These are phyloP conservation scores for Melieria crassipennis DNA, from an alignment of 2,888 invertebrate genomes.

Conservation along the genomic window DNA sequence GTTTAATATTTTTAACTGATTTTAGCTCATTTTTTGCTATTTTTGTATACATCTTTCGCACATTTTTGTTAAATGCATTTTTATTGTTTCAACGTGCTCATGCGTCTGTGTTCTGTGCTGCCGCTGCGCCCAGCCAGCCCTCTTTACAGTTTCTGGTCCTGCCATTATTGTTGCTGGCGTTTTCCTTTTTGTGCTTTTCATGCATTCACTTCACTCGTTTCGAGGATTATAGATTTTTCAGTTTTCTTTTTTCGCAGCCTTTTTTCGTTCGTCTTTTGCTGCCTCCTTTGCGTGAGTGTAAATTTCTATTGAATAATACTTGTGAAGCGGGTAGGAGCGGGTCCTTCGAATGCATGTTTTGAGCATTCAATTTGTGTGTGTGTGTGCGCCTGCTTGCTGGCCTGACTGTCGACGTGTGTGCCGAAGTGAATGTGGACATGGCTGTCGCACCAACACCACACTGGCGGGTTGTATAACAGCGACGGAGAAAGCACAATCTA, in stretches of 20 bases:
- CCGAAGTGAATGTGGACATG: background rate
- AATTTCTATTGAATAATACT: constrained; percentile 30
- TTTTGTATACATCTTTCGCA: background rate
- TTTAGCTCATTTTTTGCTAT: background rate
- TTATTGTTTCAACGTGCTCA: constrained; percentile 5
- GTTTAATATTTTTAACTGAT: background rate
- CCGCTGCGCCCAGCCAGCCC: constrained; percentile 25
- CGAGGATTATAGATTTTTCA: constrained; percentile 55
- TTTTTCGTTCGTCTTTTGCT: background rate
- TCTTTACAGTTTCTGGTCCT: constrained; percentile 42
- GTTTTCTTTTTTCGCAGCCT: background rate
- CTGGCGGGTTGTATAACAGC: no score
- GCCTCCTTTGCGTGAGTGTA: constrained; percentile 8
- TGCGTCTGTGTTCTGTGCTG: constrained; percentile 40
- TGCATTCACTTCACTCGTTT: constrained; percentile 8
- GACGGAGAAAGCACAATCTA: background rate
- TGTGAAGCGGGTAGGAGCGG: background rate
- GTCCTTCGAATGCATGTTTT: background rate
- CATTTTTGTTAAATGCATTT: background rate
- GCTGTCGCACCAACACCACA: background rate
- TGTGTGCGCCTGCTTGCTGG: constrained; percentile 5
- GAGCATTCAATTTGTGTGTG: background rate
- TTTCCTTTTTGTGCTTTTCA: background rate
- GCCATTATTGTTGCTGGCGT: constrained; percentile 40
- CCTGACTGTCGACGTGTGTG: background rate